phyloP scores from a whole-genome alignment of 2,797 vertebrate species.

The Hydrocynus forskahlii region DNA sequence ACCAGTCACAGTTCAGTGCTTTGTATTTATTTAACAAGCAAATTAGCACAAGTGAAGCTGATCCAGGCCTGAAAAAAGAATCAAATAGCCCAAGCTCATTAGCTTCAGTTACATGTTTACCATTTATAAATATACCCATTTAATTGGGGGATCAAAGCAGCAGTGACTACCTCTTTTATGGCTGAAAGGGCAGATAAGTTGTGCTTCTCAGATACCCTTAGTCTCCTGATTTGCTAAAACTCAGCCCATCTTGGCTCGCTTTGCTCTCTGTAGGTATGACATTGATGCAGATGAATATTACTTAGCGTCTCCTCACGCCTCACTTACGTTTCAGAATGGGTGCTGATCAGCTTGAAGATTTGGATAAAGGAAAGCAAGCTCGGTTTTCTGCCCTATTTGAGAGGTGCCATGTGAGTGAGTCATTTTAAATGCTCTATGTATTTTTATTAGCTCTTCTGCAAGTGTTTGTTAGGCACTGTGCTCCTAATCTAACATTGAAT shows the following conservation, averaged over 20 bases:
- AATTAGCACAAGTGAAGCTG: conserved; percentile 61
- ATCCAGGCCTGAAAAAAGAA: conserved; percentile 53
- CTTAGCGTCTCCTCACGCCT: conserved; percentile 36
- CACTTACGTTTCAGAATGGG: conserved; percentile 8
- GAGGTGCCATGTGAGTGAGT: conserved; percentile 29
- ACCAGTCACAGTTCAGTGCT: conserved; percentile 61
- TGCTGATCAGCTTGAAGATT: conserved; percentile 24
- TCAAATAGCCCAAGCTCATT: conserved; percentile 70
- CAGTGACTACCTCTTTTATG: conserved; percentile 62
- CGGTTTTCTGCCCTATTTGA: conserved; percentile 36
- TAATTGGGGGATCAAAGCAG: conserved; percentile 76
- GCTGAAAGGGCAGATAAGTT: conserved; percentile 64
- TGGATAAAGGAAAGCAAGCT: conserved; percentile 24
- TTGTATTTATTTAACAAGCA: conserved; percentile 67
- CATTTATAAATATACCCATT: conserved; percentile 71
- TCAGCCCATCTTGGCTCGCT: conserved; percentile 26
- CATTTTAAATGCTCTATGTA: conserved; percentile 35
- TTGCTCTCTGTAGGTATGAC: conserved; percentile 33
- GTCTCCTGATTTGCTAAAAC: conserved; percentile 55
- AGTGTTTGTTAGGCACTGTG: conserved; percentile 23
- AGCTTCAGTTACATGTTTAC: conserved; percentile 77
- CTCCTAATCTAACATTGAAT: not conserved
- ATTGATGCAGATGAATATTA: conserved; percentile 46
- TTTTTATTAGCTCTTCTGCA: conserved; percentile 31
- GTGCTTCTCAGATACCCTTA: conserved; percentile 46